Percentiles rank a stretch among this genome's conserved stretches.
These are phyloP conservation scores for Montipora capricornis DNA, from an alignment of 64 coral and sea anemone species.

Conservation along the genomic window DNA sequence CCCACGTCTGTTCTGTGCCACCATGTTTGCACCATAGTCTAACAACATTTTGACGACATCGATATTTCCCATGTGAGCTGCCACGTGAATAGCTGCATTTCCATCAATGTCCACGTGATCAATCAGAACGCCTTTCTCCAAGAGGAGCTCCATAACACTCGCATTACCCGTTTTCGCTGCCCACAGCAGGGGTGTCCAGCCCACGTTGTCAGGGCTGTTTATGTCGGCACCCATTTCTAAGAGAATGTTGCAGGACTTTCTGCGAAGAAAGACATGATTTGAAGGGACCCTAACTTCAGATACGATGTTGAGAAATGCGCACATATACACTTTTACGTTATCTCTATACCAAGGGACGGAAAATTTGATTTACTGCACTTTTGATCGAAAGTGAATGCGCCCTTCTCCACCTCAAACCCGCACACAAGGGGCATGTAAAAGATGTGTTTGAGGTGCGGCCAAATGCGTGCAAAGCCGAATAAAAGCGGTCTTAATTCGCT, in stretches of 20 bases:
- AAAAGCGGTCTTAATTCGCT: no score
- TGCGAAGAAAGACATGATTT: background rate
- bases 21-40: slow-evolving; percentile 64
- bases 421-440: no score
- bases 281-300: no score
- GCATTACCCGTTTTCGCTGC: slow-evolving; percentile 69
- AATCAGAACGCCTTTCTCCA: slow-evolving; percentile 50
- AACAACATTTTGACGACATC: slow-evolving; percentile 62
- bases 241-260: slow-evolving; percentile 71
- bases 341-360: no score
- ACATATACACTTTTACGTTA: no score
- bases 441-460: no score
- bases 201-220: slow-evolving; percentile 61
- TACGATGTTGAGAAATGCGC: no score
- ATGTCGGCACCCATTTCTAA: slow-evolving; percentile 84
- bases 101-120: slow-evolving; percentile 72
- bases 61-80: slow-evolving; percentile 56
- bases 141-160: slow-evolving; percentile 30
- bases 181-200: slow-evolving; percentile 89
- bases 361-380: no score
- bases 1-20: slow-evolving; percentile 58
- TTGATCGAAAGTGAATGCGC: no score
- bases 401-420: no score
- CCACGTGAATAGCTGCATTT: slow-evolving; percentile 78
- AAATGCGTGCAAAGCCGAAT: no score